These are phyloP conservation scores for Hecatera dysodea DNA, from an alignment of 2,888 invertebrate species.

Conservation along the genomic window DNA sequence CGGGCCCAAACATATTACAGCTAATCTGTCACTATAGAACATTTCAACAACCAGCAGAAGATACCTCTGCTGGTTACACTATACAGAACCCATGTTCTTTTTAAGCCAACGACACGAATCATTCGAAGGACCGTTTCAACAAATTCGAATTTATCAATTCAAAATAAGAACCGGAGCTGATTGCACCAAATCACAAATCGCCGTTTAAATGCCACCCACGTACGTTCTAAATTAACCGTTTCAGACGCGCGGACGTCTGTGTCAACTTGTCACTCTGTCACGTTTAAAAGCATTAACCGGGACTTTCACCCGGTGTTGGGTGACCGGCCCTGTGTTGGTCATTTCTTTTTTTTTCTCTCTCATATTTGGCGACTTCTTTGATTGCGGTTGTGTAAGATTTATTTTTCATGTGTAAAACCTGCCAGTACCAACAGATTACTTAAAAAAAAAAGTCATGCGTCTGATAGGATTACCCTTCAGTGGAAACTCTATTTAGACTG, in stretches of 20 bases:
- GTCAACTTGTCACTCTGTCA: constrained; percentile 87
- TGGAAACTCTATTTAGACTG: too few species aligned
- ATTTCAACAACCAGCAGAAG: too few species aligned
- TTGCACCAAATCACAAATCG: constrained; percentile 70
- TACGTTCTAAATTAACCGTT: constrained; percentile 85
- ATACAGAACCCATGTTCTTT: not conserved
- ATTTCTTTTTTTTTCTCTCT: constrained; percentile 61
- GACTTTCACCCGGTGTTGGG: constrained; percentile 86
- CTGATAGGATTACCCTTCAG: not conserved
- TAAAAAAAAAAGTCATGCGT: not conserved
- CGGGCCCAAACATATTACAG: too few species aligned
- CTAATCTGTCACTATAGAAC: too few species aligned
- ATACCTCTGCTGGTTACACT: not conserved
- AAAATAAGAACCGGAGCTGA: constrained; percentile 59
- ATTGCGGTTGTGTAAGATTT: constrained; percentile 31
- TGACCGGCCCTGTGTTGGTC: constrained; percentile 75
- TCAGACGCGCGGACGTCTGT: constrained; percentile 85
- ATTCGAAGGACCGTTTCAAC: not conserved
- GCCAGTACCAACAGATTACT: not conserved
- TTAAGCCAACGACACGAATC: not conserved
- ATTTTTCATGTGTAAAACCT: not conserved
- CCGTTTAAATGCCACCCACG: constrained; percentile 71
- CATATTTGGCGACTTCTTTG: constrained; percentile 64
- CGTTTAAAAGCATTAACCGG: constrained; percentile 81
- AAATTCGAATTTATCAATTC: constrained; percentile 60